Evolutionary conservation across 1,140 invertebrate genomes (phyloP), one percentile per base, ranked within the genome.

Genomic region (Pararge aegeria): DNA sequence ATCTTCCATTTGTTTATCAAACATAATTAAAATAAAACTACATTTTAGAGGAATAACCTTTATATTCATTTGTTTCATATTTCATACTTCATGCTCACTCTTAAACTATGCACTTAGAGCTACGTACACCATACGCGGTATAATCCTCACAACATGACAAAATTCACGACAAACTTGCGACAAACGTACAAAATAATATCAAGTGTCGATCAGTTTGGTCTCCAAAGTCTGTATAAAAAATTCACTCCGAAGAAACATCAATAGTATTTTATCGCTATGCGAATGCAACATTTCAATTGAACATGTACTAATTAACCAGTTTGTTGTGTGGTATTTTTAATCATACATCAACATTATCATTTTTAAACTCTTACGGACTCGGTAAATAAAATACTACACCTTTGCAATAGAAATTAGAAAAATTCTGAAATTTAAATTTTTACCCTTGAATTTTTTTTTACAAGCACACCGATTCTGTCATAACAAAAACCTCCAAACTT

Each of bases 31-130:
- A 85, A 80, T 80, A 74, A 82, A 80, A 86, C 68, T 29, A 72
- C 50, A 64, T 13, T 4, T 64, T 77, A 84, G 83, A 87, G 83
- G 83, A 87, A 87, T 87, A 87, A 82, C 83, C 83, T 87, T 87
- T 87, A 87, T 87, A 84, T 87, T 87, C 75, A 84, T 84, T 84
- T 84, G 67, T 86, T 75, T 74, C 72, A 84, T 75, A 77, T 64
- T 82, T 80, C 53, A 71, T 54, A 68, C 54, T 82, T 78, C 53
- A 68, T 54, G 65, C 53, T 78, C 79, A 81, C 74, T 81, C 79
- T 86, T 84, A 84, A 57, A 77, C 77, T 83, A 83, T 78, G 59
- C 66, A 54, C 80, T 86, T 81, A 83, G 71, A 73, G 68, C 77
- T 83, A 83, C 48, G 56, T 70, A 74, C 68, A 77, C 70, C 68